phyloP scores from a whole-genome alignment of 2,888 invertebrate genomes.

The Lycaena phlaeas region DNA sequence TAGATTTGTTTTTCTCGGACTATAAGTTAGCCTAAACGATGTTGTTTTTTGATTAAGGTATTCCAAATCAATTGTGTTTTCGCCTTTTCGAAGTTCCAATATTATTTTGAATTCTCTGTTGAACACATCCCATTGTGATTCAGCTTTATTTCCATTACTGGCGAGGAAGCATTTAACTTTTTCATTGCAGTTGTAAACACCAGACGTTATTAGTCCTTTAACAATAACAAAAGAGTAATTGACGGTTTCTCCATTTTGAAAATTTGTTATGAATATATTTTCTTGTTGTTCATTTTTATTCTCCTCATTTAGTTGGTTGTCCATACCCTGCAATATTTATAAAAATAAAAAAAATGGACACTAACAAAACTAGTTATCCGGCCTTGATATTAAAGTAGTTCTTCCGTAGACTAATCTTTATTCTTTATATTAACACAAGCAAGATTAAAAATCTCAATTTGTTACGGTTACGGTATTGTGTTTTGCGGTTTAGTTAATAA shows the following conservation, averaged over 20 bases:
- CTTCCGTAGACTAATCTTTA: too few relatives aligned
- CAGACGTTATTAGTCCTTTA: slow-evolving; percentile 71
- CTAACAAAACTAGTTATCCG: slow-evolving; percentile 8
- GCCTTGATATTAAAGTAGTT: neutral
- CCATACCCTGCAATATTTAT: slow-evolving; percentile 63
- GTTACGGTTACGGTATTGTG: neutral
- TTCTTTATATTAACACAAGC: too few relatives aligned
- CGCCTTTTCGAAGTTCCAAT: slow-evolving; percentile 75
- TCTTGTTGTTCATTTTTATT: slow-evolving; percentile 57
- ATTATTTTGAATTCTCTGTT: slow-evolving; percentile 81
- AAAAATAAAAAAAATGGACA: slow-evolving; percentile 17
- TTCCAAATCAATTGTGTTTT: slow-evolving; percentile 75
- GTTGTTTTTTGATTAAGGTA: slow-evolving; percentile 60
- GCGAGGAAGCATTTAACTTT: slow-evolving; percentile 55
- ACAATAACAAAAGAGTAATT: slow-evolving; percentile 75
- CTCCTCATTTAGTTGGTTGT: slow-evolving; percentile 56
- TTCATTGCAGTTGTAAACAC: slow-evolving; percentile 51
- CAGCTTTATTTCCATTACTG: slow-evolving; percentile 45
- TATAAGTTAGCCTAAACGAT: slow-evolving; percentile 68
- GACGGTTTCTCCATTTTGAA: slow-evolving; percentile 74
- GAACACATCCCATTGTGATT: slow-evolving; percentile 74
- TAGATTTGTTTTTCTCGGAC: slow-evolving; percentile 71
- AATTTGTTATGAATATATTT: slow-evolving; percentile 70
- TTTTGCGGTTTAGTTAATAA: slow-evolving; percentile 17
- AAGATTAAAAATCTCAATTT: too few relatives aligned